Evolutionary conservation across 2,113 vertebrate genomes (phyloP), one percentile per base, ranked within the genome.

Genomic region (Melanotaenia duboulayi): DNA sequence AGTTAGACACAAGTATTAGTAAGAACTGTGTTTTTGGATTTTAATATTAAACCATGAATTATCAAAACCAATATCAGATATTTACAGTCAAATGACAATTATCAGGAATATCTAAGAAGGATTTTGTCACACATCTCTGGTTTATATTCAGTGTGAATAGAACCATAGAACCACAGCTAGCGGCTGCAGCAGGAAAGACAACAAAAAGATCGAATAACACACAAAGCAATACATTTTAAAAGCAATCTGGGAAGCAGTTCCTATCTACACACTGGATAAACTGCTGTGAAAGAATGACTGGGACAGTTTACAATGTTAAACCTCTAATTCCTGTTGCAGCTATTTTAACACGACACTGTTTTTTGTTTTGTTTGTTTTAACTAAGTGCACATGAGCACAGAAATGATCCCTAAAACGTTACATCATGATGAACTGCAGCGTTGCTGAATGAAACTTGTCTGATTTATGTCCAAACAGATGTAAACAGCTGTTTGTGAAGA

Each of bases 41-140:
- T 35, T 35, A 35, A 35, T 35, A 35, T 35, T 35, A 5, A 35
- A 7, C 32, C 32, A 35, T 35, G 32, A 35, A 3, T 35, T 35
- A 35, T 35, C 8, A 35, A 35, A 35, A 35, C 0, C 51, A 51
- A 66, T 69, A 70, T 20, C 52, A 76, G 49, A 52, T 46, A 65
- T 80, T 82, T 84, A 86, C 65, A 79, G 48, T 83, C 24, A 84
- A 44, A 76, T 52, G 39, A 50, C 44, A 50, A 62, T 62, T 76
- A 65, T 70, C n/a, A 55, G 44, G 59, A 89, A 88, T 80, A 71
- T 73, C 80, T 89, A 73, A 59, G 19, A 76, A 62, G 32, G 32
- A 35, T 35, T 35, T 35, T 35, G 8, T 35, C 32, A 35, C 32
- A 35, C 32, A 35, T 35, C 4, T 35, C 32, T 35, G 8, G 32